phyloP scores from a whole-genome alignment of 2,888 invertebrate genomes.

The Lasioglossum vierecki region DNA sequence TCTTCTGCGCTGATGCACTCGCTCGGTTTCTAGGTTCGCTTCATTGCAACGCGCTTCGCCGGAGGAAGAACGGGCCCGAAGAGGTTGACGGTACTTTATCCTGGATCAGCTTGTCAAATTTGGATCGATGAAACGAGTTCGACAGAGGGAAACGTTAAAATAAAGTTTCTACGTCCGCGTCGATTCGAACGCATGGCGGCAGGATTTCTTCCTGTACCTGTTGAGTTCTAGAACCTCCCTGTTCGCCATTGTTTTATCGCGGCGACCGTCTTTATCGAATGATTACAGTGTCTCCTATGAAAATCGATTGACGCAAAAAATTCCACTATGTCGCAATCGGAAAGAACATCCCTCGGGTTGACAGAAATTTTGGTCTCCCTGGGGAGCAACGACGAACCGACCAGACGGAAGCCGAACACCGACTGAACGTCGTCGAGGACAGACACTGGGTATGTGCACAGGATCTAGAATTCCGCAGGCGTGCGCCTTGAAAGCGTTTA shows the following conservation, averaged over 20 bases:
- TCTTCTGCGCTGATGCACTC: constrained; percentile 39
- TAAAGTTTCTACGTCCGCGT: neutral
- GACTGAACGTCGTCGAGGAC: constrained; percentile 62
- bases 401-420: constrained; percentile 55
- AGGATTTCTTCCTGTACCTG: constrained; percentile 57
- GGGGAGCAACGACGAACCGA: constrained; percentile 28
- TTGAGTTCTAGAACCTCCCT: constrained; percentile 55
- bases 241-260: constrained; percentile 32
- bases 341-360: neutral
- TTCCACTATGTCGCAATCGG: neutral
- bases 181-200: constrained; percentile 7
- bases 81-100: constrained; percentile 50
- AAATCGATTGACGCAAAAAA: neutral
- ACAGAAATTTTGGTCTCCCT: neutral
- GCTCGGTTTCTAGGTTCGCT: constrained; percentile 55
- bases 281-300: neutral
- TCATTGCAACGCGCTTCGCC: constrained; percentile 59
- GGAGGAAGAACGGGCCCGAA: constrained; percentile 30
- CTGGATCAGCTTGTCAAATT: constrained; percentile 59
- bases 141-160: neutral
- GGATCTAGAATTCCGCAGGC: constrained; percentile 76
- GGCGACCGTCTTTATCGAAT: constrained; percentile 1
- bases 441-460: constrained; percentile 58
- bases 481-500: constrained; percentile 72
- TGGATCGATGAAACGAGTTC: neutral